Base-by-base conservation (phyloP, 2,113 vertebrate genomes). In the Oncorhynchus clarkii region DNA sequence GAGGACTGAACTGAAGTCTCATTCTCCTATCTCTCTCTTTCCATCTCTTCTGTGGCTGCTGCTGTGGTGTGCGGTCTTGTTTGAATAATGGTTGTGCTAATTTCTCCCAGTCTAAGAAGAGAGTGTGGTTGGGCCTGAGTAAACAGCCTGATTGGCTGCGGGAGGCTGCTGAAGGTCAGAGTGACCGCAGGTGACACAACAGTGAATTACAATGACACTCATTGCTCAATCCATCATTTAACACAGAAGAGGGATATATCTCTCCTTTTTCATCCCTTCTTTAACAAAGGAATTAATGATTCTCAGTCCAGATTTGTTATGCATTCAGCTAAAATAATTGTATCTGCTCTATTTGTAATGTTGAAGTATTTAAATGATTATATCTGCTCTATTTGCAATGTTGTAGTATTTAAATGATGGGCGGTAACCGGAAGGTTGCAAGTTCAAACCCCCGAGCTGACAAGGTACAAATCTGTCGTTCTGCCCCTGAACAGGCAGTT, bases 81-180 rank as follows among this genome's bases (percentile, higher is more conserved):
- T 79, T 77, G 76, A 86, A 79, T 81, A 78, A 82, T 84, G 74
- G 73, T 67, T 67, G 73, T 80, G 82, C 72, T 80, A 70, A 84
- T 84, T 85, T 78, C 74, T 59, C 70, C 67, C 65, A 69, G 77
- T 88, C 78, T 76, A 82, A 82, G 85, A 78, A 85, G 79, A 76
- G 79, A 82, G 80, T 83, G 74, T 22, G 70, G 70, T 77, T 82
- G 69, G 78, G 64, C 60, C 78, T 77, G 77, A 78, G 85, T 85
- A 86, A 84, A 85, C 82, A 86, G 76, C 49, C 71, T 82, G 82
- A 82, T 86, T 80, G 79, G 67, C 67, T 48, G 74, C 39, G 11
- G 39, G 8, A 45, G 39, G 39, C 39, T 45, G 39, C 71, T 85
- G 81, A 86, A 85, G 84, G 85, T 85, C 83, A 84, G 65, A 67